Conservation (phyloP, 1,140 invertebrate genomes). For the Dufourea novaeangliae region DNA sequence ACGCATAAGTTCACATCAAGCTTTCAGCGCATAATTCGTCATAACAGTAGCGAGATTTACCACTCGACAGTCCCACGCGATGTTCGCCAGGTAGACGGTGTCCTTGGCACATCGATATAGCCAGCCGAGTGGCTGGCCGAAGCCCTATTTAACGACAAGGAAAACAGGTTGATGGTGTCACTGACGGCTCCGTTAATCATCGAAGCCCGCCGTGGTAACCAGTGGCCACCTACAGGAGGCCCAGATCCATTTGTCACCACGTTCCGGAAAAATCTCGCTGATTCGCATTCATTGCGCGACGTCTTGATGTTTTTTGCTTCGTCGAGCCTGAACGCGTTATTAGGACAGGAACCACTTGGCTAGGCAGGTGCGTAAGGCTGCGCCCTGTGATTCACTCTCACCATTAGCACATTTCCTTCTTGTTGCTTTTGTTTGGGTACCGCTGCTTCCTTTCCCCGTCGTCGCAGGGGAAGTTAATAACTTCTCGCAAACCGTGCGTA, state of each 20-base stretch:
- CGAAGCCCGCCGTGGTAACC: neutral
- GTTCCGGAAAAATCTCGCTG: neutral
- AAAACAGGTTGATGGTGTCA: constrained; percentile 33
- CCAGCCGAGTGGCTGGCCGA: neutral
- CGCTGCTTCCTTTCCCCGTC: neutral
- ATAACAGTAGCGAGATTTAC: constrained; percentile 8
- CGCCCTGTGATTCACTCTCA: constrained; percentile 10
- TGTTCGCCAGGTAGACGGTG: neutral
- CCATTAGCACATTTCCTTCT: constrained; percentile 38
- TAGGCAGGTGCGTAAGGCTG: neutral
- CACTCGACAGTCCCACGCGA: neutral
- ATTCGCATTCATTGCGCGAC: neutral
- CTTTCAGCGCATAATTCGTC: constrained; percentile 18
- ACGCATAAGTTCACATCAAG: constrained; percentile 31
- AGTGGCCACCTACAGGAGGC: constrained; percentile 8
- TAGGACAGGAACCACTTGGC: constrained; percentile 28
- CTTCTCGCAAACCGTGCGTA: neutral
- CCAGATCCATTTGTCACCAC: constrained; percentile 10
- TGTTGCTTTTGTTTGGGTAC: neutral
- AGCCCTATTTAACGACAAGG: constrained; percentile 20
- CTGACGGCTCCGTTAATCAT: constrained; percentile 13
- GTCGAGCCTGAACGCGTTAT: constrained; percentile 30
- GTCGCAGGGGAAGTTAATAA: constrained; percentile 11
- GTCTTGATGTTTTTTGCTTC: neutral
- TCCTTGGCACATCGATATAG: constrained; percentile 30